phyloP scores from a whole-genome alignment of 2,888 invertebrate genomes.

The Hirtodrosophila alboralis region DNA sequence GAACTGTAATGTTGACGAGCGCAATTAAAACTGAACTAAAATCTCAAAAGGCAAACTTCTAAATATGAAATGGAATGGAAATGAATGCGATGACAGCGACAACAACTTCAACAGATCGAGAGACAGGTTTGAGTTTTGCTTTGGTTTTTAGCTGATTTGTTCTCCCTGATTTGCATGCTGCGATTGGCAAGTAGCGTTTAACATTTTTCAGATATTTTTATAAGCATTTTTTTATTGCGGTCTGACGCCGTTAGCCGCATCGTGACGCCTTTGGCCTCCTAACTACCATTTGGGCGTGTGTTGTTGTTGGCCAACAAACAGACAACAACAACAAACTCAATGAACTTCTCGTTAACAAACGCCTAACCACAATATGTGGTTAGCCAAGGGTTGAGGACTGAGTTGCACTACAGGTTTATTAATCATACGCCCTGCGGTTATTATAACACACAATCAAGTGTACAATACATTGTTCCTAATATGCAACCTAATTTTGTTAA shows the following conservation, averaged over 20 bases:
- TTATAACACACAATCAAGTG: not conserved
- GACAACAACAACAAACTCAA: conserved; percentile 1
- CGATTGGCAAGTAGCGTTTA: conserved; percentile 4
- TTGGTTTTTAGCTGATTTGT: not conserved
- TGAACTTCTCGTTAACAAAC: conserved; percentile 4
- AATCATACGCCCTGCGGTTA: conserved; percentile 58
- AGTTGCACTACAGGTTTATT: conserved; percentile 35
- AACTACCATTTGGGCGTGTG: conserved; percentile 16
- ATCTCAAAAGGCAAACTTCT: conserved; percentile 65
- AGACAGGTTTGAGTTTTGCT: conserved; percentile 55
- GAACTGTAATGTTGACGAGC: conserved; percentile 45
- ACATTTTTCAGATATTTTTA: conserved; percentile 26
- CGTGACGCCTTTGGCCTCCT: conserved; percentile 19
- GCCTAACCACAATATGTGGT: conserved; percentile 44
- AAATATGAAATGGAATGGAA: conserved; percentile 72
- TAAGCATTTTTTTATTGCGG: conserved; percentile 5
- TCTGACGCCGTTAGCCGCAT: conserved; percentile 3
- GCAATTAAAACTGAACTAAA: conserved; percentile 70
- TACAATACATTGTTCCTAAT: too few relatives aligned
- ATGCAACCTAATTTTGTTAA: not conserved
- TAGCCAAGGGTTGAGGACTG: conserved; percentile 17
- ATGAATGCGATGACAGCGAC: conserved; percentile 45
- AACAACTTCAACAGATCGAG: conserved; percentile 17
- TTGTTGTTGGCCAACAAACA: conserved; percentile 4
- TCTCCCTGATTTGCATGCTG: conserved; percentile 54